phyloP scores from a whole-genome alignment of 2,888 invertebrate species.

The Hirudinaria manillensis region DNA sequence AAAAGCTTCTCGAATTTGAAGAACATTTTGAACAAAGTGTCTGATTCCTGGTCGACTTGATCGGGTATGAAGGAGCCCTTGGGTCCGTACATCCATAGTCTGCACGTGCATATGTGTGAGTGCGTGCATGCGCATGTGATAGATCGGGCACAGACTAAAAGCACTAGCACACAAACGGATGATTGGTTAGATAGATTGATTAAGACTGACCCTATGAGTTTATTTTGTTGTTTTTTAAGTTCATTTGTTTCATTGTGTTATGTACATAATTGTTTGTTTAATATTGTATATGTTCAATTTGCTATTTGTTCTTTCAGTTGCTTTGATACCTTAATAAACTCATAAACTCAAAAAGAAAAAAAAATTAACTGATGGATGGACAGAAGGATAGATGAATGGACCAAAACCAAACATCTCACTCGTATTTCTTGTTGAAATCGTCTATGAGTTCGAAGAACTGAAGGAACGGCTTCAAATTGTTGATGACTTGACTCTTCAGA shows the following conservation, averaged over 20 bases:
- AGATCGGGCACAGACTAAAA: neutral
- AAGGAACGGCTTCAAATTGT: constrained; percentile 23
- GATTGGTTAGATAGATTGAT: neutral
- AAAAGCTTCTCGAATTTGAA: constrained; percentile 80
- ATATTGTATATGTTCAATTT: no score
- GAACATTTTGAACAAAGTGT: constrained; percentile 67
- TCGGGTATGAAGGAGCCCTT: constrained; percentile 82
- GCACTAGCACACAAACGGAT: neutral
- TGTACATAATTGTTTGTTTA: no score
- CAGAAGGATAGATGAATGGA: neutral
- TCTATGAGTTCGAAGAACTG: constrained; percentile 29
- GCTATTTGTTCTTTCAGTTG: no score
- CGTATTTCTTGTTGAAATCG: constrained; percentile 19
- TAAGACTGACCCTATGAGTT: no score
- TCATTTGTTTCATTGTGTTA: no score
- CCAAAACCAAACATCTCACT: neutral
- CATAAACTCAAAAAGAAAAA: neutral
- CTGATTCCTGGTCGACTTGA: constrained; percentile 74
- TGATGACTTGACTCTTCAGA: constrained; percentile 24
- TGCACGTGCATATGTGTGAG: neutral
- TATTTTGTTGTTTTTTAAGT: no score
- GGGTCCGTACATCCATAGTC: constrained; percentile 74
- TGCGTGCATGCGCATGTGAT: neutral
- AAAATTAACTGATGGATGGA: neutral
- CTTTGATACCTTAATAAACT: neutral